Conservation (phyloP, 2,113 vertebrate species). For the Chascanopsetta lugubris region DNA sequence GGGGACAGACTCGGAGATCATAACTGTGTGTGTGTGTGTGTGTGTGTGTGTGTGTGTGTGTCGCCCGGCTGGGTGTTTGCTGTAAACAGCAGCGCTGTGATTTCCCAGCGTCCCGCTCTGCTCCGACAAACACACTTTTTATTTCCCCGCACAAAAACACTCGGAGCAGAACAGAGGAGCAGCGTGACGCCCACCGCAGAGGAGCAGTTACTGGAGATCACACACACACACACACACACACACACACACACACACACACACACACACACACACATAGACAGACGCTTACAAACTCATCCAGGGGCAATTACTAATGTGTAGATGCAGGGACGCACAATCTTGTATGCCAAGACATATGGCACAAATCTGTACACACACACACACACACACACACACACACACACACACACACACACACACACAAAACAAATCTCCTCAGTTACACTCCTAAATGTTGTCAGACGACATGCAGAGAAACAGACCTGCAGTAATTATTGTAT, state of each 20-base stretch:
- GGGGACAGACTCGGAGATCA: conserved; percentile 33
- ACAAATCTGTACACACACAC: conserved; percentile 7
- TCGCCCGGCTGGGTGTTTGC: conserved; percentile 25
- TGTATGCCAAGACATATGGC: no score
- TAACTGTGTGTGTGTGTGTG: conserved; percentile 38
- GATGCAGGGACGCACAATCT: conserved; percentile 28
- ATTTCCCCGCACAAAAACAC: conserved; percentile 59
- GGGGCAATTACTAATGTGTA: conserved; percentile 24
- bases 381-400: neutral
- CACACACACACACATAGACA: conserved; percentile 16
- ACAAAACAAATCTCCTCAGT: neutral
- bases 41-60: conserved; percentile 33
- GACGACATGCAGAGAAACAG: conserved; percentile 7
- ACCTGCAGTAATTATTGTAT: conserved; percentile 15
- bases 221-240: conserved; percentile 17
- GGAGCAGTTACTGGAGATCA: neutral
- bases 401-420: neutral
- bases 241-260: conserved; percentile 21
- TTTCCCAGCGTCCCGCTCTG: conserved; percentile 50
- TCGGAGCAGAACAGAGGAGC: conserved; percentile 55
- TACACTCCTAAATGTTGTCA: no score
- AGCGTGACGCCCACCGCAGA: neutral
- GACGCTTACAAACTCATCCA: conserved; percentile 18
- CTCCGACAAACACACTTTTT: conserved; percentile 35
- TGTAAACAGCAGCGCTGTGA: conserved; percentile 48